Evolutionary conservation across 2,797 vertebrate genomes (phyloP), one percentile per base, ranked within the genome.

Genomic region (Threskiornis aethiopicus): DNA sequence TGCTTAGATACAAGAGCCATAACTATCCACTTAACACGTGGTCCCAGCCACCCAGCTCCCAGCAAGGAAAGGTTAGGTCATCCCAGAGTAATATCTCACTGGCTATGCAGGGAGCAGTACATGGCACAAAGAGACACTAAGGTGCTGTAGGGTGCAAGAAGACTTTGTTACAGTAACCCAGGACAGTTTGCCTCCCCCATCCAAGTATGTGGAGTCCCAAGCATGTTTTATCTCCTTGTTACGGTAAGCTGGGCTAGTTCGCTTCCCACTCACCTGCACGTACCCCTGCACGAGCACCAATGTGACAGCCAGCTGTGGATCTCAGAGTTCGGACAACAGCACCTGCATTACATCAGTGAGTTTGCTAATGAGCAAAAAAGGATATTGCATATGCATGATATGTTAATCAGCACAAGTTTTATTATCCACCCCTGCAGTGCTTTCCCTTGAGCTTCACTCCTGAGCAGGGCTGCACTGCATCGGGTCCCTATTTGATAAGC

Each of bases 181-280:
- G 19, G 15, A 42, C 13, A 28, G 24, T 5, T 61, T 1, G 0
- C 22, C 35, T 61, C 57, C n/a, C 6, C 9, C 26, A 19, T 26
- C 41, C 0, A 1, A 19, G 7, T 10, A 31, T 3, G 14, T 1
- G 10, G 28, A 55, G 21, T 15, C 37, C 41, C 41, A 54, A 18
- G 51, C 46, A 65, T 0, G 0, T 28, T 33, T 67, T 10, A 11
- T 16, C 21, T 80, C 15, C 51, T 3, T 0, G 4, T 67, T 12
- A 4, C 3, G 0, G 18, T 11, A 22, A 33, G 3, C 18, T 16
- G 39, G 26, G 26, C 7, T 8, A 33, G 54, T 44, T 44, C 4
- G 2, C 21, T 59, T 12, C 28, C 39, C 29, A 33, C 22, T 1
- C 5, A 5, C 7, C 55, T 46, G 46, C 39, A 33, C 26, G 4